Conservation (phyloP, 2,888 invertebrate genomes). For the Cotesia congregata region DNA sequence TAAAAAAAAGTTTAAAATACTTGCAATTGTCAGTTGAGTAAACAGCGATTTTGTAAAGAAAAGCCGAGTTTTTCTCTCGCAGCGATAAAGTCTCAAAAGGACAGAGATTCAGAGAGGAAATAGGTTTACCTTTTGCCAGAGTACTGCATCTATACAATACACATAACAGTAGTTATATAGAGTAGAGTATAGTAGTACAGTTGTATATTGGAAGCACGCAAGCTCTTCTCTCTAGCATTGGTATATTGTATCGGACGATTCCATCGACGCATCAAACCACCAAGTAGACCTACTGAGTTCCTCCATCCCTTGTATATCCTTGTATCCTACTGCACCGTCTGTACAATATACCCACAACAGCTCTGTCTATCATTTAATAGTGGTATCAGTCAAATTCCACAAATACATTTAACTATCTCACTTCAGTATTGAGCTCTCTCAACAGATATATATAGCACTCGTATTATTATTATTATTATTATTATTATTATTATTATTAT, state of each 20-base stretch:
- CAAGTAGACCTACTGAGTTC: background rate
- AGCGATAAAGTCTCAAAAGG: conserved; percentile 30
- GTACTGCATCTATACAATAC: background rate
- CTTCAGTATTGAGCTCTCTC: background rate
- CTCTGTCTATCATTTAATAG: background rate
- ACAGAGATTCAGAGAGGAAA: conserved; percentile 25
- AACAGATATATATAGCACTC: background rate
- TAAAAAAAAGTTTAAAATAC: background rate
- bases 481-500: no score
- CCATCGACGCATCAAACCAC: conserved; percentile 22
- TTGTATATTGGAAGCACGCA: background rate
- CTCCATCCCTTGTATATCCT: background rate
- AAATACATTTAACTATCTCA: background rate
- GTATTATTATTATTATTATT: background rate
- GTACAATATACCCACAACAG: background rate
- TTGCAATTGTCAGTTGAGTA: conserved; percentile 6
- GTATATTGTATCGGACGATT: conserved; percentile 31
- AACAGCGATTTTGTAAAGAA: conserved; percentile 25
- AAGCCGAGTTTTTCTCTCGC: conserved; percentile 4
- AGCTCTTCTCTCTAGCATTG: conserved; percentile 24
- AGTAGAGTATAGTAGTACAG: conserved; percentile 5
- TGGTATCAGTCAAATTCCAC: background rate
- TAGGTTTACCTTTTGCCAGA: conserved; percentile 26
- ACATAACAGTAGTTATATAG: background rate
- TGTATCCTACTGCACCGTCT: conserved; percentile 13